Evolutionary conservation across 2,888 invertebrate genomes (phyloP).

Genomic region (Drosophila aldrichi): DNA sequence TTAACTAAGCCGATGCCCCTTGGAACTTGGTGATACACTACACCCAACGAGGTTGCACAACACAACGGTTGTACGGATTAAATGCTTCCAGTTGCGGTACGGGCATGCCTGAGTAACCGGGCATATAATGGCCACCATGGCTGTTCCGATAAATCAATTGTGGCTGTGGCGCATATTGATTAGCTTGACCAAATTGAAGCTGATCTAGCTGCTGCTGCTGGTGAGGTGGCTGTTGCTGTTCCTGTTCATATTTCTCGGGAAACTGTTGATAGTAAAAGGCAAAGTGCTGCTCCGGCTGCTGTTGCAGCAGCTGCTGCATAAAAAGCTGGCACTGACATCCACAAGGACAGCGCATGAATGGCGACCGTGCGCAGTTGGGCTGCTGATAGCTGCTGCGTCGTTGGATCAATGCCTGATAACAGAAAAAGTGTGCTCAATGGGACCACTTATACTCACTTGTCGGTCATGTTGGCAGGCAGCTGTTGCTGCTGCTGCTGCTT

Average conservation of each 20-base stretch:
- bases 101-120: constrained; percentile 3
- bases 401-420: constrained; percentile 24
- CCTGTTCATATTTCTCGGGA: constrained; percentile 3
- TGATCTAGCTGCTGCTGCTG: constrained; percentile 11
- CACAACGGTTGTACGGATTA: constrained; percentile 4
- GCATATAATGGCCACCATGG: background rate
- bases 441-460: constrained; percentile 70
- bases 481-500: constrained; percentile 60
- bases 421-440: background rate
- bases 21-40: constrained; percentile 66
- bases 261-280: constrained; percentile 13
- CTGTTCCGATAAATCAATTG: constrained; percentile 3
- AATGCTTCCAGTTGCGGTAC: constrained; percentile 7
- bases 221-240: constrained; percentile 8
- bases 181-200: background rate
- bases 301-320: constrained; percentile 18
- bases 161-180: constrained; percentile 5
- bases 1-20: background rate
- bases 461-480: constrained; percentile 57
- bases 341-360: constrained; percentile 14
- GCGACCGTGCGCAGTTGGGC: constrained; percentile 4
- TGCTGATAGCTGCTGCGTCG: constrained; percentile 33
- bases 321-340: constrained; percentile 30
- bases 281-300: constrained; percentile 1
- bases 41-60: constrained; percentile 62